Evolutionary conservation across 2,113 vertebrate genomes (phyloP), one percentile per base, ranked within the genome.

Genomic region (Hemibagrus wyckioides): DNA sequence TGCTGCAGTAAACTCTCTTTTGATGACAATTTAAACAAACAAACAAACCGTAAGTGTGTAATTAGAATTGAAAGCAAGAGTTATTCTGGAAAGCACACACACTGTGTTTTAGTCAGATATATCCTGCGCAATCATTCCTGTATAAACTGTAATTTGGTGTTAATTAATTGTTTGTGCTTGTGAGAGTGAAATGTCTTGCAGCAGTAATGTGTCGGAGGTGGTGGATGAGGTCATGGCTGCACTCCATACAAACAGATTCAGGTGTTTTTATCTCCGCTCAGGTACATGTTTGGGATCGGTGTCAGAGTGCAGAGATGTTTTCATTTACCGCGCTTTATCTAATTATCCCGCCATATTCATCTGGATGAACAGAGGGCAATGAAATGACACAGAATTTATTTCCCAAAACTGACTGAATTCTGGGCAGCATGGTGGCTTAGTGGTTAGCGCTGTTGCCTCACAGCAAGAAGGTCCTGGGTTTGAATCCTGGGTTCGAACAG

Each of bases 1-100:
- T 7, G 4, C 33, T 81, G 39, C 5, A 82, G 6, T 10, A 30
- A 63, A 63, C 57, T 41, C 21, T 9, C 36, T 17, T 48, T 19
- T 48, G 39, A 63, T 82, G 39, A 63, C 23, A 39, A 41, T 79
- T 90, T 59, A 67, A 48, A 89, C 85, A 59, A 86, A 91, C 52
- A 52, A 84, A 82, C 84, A 57, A n/a, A n/a, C n/a, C n/a, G 2
- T 44, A 44, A 44, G 7, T 6, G 39, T 63, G 21, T 44, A 44
- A 63, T 61, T 11, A 57, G 4, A 13, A 30, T 48, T 48, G 4
- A 33, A 30, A 36, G 41, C 28, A 3, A n/a, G 57, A 4, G 28
- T 50, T 67, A 52, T 36, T 28, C 4, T 41, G 25, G 6, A 33
- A 4, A n/a, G 63, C 28, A 56, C 83, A 39, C n/a, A 17, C 14